Evolutionary conservation across 2,888 invertebrate species (phyloP), one percentile per base, ranked within the genome.

Genomic region (Amitus sp.): DNA sequence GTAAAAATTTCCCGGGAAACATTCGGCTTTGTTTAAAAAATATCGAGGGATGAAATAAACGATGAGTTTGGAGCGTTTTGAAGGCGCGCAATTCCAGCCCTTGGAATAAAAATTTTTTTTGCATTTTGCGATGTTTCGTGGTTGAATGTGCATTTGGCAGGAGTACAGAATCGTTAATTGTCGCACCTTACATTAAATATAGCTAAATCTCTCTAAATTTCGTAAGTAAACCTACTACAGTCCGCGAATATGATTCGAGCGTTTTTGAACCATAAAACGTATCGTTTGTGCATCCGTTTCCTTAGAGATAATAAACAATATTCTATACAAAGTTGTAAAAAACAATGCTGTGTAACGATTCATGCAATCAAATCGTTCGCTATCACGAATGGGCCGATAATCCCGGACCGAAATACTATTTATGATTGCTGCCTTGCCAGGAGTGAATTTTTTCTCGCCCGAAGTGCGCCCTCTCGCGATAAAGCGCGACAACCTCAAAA

Each of bases 261-360:
- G 73, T 76, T 76, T 78, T 75, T 71, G 75, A 78, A 78, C 77
- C 75, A 77, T 72, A 79, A 76, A 75, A 74, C 68, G 62, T 76
- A 71, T 76, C 73, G 67, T 75, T 80, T 82, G 80, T 81, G 80
- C 81, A 78, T 77, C 69, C 28, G 13, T 34, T 51, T 57, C 78
- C n/a, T 30, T 73, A 80, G 79, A 81, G 81, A 81, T 81, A 80
- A 79, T 78, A 76, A 76, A 76, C 74, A 73, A 74, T 77, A 78
- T 73, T 78, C 77, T 78, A 73, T 80, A 80, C 76, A 80, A 80
- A 80, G 75, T 81, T 78, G 79, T 80, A 81, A 74, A 81, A 80
- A 80, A 79, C 78, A 76, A 78, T 79, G 77, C 18, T 3, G 23
- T 13, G 74, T 79, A 74, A 78, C 77, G 75, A 76, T 75, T 78